A percentile compares a stretch with the other conserved stretches of the same genome.
Evolutionary conservation across 2,888 invertebrate genomes (phyloP).

Genomic region (Cinara cedri): DNA sequence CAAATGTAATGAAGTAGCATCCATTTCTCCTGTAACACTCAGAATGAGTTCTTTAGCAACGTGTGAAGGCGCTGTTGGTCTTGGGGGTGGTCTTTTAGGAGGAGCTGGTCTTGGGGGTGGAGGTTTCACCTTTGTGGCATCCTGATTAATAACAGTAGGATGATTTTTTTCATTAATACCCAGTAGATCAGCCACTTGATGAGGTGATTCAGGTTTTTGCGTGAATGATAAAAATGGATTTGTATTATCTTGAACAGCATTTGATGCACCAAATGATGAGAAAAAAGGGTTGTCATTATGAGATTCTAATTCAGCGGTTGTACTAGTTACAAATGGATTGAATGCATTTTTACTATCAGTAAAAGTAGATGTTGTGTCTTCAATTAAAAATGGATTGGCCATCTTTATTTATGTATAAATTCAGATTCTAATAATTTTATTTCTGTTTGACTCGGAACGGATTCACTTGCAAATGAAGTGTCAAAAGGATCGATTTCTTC

Average conservation of each 20-base stretch:
- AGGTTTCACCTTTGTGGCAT: slow-evolving; percentile 26
- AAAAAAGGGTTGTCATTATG: slow-evolving; percentile 75
- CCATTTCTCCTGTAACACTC: slow-evolving; percentile 86
- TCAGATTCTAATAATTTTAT: slow-evolving; percentile 80
- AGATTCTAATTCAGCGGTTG: slow-evolving; percentile 61
- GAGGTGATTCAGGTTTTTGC: slow-evolving; percentile 36
- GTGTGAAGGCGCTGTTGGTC: slow-evolving; percentile 71
- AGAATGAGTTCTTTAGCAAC: slow-evolving; percentile 85
- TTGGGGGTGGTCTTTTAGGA: slow-evolving; percentile 62
- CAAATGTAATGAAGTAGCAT: slow-evolving; percentile 83
- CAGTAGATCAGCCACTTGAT: slow-evolving; percentile 35
- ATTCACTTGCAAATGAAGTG: slow-evolving; percentile 78
- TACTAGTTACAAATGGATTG: slow-evolving; percentile 71
- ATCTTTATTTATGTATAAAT: slow-evolving; percentile 64
- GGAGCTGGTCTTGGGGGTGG: slow-evolving; percentile 53
- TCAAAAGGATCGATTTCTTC: slow-evolving; percentile 78
- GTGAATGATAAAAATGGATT: slow-evolving; percentile 68
- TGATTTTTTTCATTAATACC: slow-evolving; percentile 33
- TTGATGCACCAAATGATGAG: slow-evolving; percentile 57
- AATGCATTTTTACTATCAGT: slow-evolving; percentile 67
- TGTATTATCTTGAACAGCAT: slow-evolving; percentile 63
- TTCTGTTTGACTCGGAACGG: slow-evolving; percentile 79
- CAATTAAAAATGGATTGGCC: slow-evolving; percentile 73
- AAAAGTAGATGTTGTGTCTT: slow-evolving; percentile 68
- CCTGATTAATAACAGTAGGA: slow-evolving; percentile 11